These are phyloP conservation scores for Ormyrus nitidulus DNA, from an alignment of 2,888 invertebrate species.

Conservation along the genomic window DNA sequence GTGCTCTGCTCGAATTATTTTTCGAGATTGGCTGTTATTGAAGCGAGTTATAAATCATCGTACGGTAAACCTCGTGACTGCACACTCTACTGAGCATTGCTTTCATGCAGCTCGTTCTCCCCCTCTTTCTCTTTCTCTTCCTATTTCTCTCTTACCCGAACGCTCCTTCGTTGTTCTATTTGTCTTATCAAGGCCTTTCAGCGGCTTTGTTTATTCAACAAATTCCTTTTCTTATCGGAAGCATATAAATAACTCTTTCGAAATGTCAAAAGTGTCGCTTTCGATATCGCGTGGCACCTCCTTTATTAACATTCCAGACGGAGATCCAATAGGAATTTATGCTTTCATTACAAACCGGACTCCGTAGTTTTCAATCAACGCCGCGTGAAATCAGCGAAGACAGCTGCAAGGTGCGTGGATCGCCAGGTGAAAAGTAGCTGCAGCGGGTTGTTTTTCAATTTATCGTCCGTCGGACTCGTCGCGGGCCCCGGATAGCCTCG, in stretches of 20 bases:
- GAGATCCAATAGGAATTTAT: conserved; percentile 7
- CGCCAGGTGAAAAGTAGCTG: background rate
- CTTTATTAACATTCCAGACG: conserved; percentile 61
- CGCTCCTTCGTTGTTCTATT: background rate
- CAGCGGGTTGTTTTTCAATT: conserved; percentile 43
- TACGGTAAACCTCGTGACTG: conserved; percentile 42
- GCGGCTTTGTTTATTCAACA: background rate
- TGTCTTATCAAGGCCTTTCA: background rate
- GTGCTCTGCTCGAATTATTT: conserved; percentile 32
- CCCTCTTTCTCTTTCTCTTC: background rate
- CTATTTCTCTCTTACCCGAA: background rate
- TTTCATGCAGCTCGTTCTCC: conserved; percentile 26
- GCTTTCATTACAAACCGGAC: conserved; percentile 43
- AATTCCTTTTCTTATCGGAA: background rate
- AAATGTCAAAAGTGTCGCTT: background rate
- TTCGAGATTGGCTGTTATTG: conserved; percentile 29
- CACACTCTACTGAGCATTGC: conserved; percentile 17
- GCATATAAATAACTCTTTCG: background rate
- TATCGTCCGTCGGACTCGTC: conserved; percentile 30
- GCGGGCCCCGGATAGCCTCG: conserved; percentile 25
- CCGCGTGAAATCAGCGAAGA: conserved; percentile 67
- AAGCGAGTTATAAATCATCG: conserved; percentile 51
- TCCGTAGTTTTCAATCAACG: conserved; percentile 72
- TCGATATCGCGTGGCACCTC: background rate
- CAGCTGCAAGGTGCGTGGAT: background rate